Base-by-base conservation (phyloP, 2,888 invertebrate genomes). In the Gymnoscelis rufifasciata region DNA sequence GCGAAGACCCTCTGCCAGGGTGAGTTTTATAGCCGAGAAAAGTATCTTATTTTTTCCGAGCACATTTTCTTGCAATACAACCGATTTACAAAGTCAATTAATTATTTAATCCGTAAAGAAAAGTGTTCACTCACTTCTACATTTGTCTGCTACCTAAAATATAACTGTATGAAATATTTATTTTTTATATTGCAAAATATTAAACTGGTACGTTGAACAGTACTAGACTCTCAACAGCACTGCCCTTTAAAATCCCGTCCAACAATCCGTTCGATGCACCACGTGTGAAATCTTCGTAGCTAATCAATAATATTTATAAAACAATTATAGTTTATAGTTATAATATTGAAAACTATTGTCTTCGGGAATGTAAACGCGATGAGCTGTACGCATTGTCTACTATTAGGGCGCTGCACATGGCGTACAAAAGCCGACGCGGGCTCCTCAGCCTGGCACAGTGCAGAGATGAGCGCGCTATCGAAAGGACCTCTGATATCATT, bases 1-100 rank as follows among this genome's bases (percentile, higher is more conserved):
- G 83, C 11, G 90, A 89, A 54, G 94, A 96, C 75, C 94, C 96
- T 1, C 76, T 97, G 47, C 95, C 96, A 0, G 92, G 92, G 95
- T 95, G 5, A n/a, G n/a, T n/a, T n/a, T n/a, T n/a, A n/a, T n/a
- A n/a, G n/a, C n/a, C n/a, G n/a, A n/a, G n/a, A n/a, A n/a, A n/a
- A n/a, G n/a, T n/a, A n/a, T n/a, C n/a, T n/a, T n/a, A n/a, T n/a
- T n/a, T n/a, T n/a, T n/a, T n/a, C n/a, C n/a, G n/a, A n/a, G n/a
- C n/a, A n/a, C n/a, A n/a, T n/a, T n/a, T n/a, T n/a, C n/a, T n/a
- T n/a, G n/a, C n/a, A n/a, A n/a, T n/a, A n/a, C n/a, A n/a, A n/a
- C n/a, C n/a, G n/a, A n/a, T n/a, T n/a, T n/a, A n/a, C n/a, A n/a
- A n/a, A n/a, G n/a, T n/a, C n/a, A n/a, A n/a, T n/a, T n/a, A n/a